Base-by-base conservation (phyloP, 2,113 vertebrate species). In the Paralichthys olivaceus region DNA sequence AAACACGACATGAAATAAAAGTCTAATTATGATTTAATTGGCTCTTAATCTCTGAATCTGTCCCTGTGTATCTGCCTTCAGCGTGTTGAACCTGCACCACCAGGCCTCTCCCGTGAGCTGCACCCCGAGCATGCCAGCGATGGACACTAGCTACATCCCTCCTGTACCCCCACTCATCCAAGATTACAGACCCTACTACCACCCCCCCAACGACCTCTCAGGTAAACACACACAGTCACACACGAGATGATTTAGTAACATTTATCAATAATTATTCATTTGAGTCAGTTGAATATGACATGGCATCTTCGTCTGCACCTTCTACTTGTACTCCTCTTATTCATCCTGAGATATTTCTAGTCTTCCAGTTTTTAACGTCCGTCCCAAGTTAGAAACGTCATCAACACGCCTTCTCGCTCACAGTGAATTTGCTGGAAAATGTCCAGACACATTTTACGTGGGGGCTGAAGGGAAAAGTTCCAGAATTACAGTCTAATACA, bases 171-270 rank as follows among this genome's bases (percentile, higher is more conserved):
- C 97, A 0, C 95, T 98, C 0, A 96, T 99, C 91, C 98, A 99
- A 84, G 98, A 99, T 94, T 99, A 98, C 78, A 95, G 97, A 84
- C 97, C 98, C 19, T 97, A 98, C 81, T 99, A 98, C 92, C 96
- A 98, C 49, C 95, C 96, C 11, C 95, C 96, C 89, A 97, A 96
- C 0, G 97, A 99, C 87, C 91, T 99, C 78, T 96, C 98, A 94
- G 97, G 98, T 99, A 91, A 40, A 4, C 2, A 56, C 60, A 37
- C 75, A 45, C 57, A 37, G n/a, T 2, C 40, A 40, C 45, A 57
- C 40, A 11, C 12, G 4, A 7, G 15, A 43, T 5, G 49, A 51
- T 37, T 43, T 28, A 3, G 19, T 5, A 26, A 14, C 34, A 20
- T 40, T 49, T 11, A 34, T 20, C 14, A 14, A 11, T 37, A 37